Evolutionary conservation across 2,888 invertebrate genomes (phyloP).

Genomic region (Diloba caeruleocephala): DNA sequence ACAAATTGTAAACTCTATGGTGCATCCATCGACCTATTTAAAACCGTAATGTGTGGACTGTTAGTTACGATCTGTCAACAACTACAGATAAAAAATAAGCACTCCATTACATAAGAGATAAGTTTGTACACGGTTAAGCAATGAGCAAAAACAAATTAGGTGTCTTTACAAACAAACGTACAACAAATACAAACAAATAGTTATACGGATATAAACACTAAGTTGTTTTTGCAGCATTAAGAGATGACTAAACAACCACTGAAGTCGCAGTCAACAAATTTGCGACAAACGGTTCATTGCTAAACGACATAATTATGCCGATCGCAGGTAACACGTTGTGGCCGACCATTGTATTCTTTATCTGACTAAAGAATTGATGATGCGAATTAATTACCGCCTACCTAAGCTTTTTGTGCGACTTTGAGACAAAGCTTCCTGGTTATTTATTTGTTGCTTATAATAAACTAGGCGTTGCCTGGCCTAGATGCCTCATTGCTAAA

Average conservation of each 20-base stretch:
- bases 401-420: neutral
- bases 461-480: neutral
- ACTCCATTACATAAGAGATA: too few relatives aligned
- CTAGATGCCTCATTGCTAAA: too few relatives aligned
- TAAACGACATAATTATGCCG: conserved; percentile 10
- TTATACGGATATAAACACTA: neutral
- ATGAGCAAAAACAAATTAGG: too few relatives aligned
- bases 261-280: conserved; percentile 7
- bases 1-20: too few relatives aligned
- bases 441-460: neutral
- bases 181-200: neutral
- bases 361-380: conserved; percentile 8
- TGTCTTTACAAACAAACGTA: too few relatives aligned
- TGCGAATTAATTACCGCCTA: neutral
- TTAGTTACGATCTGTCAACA: too few relatives aligned
- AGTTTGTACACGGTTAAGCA: too few relatives aligned
- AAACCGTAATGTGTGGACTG: too few relatives aligned
- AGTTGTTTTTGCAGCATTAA: neutral
- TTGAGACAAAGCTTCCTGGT: neutral
- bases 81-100: too few relatives aligned
- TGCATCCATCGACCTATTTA: too few relatives aligned
- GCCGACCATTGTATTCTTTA: conserved; percentile 2
- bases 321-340: too few relatives aligned
- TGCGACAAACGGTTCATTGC: conserved; percentile 18
- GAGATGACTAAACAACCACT: neutral